A percentile compares a stretch with the other conserved stretches of the same genome.
phyloP scores from a whole-genome alignment of 2,888 invertebrate genomes.

The Pollenia labialis region DNA sequence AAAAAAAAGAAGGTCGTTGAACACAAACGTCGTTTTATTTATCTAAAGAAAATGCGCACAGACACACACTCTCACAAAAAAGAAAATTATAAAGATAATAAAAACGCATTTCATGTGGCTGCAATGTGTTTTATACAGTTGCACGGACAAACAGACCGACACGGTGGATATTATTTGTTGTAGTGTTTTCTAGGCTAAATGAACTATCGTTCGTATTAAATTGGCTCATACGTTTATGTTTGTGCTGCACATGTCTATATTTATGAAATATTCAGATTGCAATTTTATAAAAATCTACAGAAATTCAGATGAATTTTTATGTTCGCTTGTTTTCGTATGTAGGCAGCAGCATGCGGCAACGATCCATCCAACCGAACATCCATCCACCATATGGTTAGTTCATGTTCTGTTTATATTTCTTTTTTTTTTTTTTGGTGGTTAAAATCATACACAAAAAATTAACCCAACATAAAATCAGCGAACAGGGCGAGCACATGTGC shows the following conservation, averaged over 20 bases:
- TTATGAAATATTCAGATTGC: conserved; percentile 50
- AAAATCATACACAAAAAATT: conserved; percentile 34
- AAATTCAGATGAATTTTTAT: conserved; percentile 34
- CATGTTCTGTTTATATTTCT: neutral
- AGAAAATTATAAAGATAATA: conserved; percentile 28
- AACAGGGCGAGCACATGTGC: conserved; percentile 56
- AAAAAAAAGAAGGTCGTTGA: conserved; percentile 63
- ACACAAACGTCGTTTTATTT: conserved; percentile 30
- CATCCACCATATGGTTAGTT: conserved; percentile 60
- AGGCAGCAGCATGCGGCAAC: conserved; percentile 17
- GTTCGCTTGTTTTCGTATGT: neutral
- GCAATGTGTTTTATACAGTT: conserved; percentile 58
- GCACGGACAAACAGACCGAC: conserved; percentile 18
- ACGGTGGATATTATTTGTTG: conserved; percentile 17
- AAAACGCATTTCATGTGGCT: conserved; percentile 60
- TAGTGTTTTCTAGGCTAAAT: neutral
- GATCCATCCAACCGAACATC: conserved; percentile 47
- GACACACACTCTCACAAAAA: neutral
- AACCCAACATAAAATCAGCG: conserved; percentile 53
- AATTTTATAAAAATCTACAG: conserved; percentile 31
- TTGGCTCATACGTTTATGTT: conserved; percentile 5
- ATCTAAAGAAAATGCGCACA: conserved; percentile 6
- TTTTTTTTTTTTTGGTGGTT: conserved; percentile 42
- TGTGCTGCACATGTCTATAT: conserved; percentile 8
- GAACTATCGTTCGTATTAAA: neutral